Percentiles rank a stretch among this genome's conserved stretches.
Evolutionary conservation across 2,113 vertebrate species (phyloP).

Genomic region (Phasianus colchicus): DNA sequence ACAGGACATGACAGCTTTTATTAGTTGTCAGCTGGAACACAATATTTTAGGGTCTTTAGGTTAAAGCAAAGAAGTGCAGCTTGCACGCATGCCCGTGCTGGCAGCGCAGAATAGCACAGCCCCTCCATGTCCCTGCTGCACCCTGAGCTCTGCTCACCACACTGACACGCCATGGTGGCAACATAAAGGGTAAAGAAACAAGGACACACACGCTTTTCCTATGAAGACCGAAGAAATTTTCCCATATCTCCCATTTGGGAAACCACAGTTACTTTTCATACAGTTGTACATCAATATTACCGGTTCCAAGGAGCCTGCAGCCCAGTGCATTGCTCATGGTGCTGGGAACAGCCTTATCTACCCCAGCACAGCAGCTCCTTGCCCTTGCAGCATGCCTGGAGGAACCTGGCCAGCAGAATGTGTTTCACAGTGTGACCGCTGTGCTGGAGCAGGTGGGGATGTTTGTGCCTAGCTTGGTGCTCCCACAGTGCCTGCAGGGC

Average conservation of each 20-base stretch:
- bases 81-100: background rate
- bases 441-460: background rate
- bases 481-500: background rate
- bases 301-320: background rate
- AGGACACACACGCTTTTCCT: background rate
- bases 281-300: rapidly evolving
- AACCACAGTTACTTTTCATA: background rate
- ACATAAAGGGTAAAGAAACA: rapidly evolving
- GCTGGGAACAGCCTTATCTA: background rate
- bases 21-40: slow-evolving; percentile 59
- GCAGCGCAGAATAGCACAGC: background rate
- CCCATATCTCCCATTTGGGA: background rate
- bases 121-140: background rate
- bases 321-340: rapidly evolving
- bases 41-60: slow-evolving; percentile 51
- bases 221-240: background rate
- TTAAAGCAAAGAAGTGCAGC: slow-evolving; percentile 37
- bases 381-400: background rate
- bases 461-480: background rate
- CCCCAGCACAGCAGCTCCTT: background rate
- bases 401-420: background rate
- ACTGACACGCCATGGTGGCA: rapidly evolving
- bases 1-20: slow-evolving; percentile 64
- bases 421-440: rapidly evolving
- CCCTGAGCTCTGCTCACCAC: background rate